Base-by-base conservation (phyloP, 2,797 vertebrate species). In the Danionella dracula region DNA sequence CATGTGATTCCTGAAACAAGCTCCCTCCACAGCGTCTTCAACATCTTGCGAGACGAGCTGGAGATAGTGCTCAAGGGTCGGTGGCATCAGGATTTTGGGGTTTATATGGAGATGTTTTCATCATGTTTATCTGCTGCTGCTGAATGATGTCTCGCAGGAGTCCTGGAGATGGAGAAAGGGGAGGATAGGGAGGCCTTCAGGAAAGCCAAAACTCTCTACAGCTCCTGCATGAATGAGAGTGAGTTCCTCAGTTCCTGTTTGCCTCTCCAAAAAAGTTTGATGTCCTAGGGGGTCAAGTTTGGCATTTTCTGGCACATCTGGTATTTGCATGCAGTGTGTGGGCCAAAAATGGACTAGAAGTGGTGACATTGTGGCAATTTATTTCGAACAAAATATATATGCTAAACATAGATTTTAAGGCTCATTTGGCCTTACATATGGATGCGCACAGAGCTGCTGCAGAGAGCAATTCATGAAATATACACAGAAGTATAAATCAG, bases 141-240 rank as follows among this genome's bases (percentile, higher is more conserved):
- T 31, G 31, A 32, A 29, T 35, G 12, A 13, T 56, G 34, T 37
- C 37, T 10, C 35, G 15, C 87, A 99, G 96, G 92, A 73, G 88
- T 95, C 83, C 85, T 99, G 49, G 93, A 98, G 83, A 91, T 83
- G 4, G 67, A 89, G 44, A 83, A 76, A 0, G 63, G 80, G 61
- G 64, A 78, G 29, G 94, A 97, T 81, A 89, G 95, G 73, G 91
- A 91, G 0, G 96, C 96, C 31, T 91, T 95, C 80, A 89, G 72
- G 81, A 98, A 97, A 79, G 94, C 94, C 62, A 97, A 96, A 84
- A 80, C 77, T 37, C 92, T 97, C 12, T 98, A 97, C 81, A 91
- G 77, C 73, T 99, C 95, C 53, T 99, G 95, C 85, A 94, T 98
- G 92, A 95, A 98, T 44, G 91, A 98, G 71, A 93, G 96, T 98